Evolutionary conservation across 2,888 invertebrate species (phyloP).

Genomic region (Steinernema scapterisci): DNA sequence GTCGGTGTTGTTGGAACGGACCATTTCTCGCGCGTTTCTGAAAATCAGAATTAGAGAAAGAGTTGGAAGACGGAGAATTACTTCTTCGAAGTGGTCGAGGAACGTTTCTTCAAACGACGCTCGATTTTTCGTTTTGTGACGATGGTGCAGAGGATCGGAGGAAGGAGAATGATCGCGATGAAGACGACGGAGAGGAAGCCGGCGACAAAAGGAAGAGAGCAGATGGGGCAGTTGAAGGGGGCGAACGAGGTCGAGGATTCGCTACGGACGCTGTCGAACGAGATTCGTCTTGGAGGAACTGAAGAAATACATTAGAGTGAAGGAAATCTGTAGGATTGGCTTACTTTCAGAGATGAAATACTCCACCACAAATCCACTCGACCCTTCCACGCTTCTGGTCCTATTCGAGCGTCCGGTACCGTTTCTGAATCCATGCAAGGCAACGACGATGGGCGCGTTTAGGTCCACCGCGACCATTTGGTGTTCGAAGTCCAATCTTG

Average conservation of each 20-base stretch:
- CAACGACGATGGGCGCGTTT: background rate
- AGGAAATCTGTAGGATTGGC: background rate
- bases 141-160: conserved; percentile 49
- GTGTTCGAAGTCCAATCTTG: background rate
- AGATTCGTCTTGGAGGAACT: background rate
- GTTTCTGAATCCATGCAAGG: background rate
- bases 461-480: background rate
- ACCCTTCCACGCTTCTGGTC: background rate
- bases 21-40: conserved; percentile 48
- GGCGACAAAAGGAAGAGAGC: conserved; percentile 30
- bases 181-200: conserved; percentile 41
- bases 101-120: conserved; percentile 8
- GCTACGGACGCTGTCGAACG: background rate
- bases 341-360: conserved; percentile 3
- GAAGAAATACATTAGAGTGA: background rate
- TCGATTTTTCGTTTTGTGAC: conserved; percentile 38
- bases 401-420: background rate
- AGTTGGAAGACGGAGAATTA: background rate
- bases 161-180: conserved; percentile 50
- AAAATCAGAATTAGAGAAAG: background rate
- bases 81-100: background rate
- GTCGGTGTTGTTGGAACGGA: conserved; percentile 61
- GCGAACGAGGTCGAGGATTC: conserved; percentile 14
- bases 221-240: conserved; percentile 8
- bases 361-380: conserved; percentile 6